phyloP scores from a whole-genome alignment of 2,888 invertebrate genomes.

The Macrosoma leucophasiata region DNA sequence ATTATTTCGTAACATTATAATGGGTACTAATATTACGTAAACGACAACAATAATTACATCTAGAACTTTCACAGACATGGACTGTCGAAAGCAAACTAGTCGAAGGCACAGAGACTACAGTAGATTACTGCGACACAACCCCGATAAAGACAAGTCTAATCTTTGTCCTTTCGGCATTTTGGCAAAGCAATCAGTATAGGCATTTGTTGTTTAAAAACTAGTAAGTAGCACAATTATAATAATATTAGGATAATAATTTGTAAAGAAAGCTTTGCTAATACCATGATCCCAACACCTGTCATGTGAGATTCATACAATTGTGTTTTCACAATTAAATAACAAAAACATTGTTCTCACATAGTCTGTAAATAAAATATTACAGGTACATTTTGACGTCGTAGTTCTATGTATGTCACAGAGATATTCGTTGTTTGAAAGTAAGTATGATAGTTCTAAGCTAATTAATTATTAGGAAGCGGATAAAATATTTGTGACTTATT shows the following conservation, averaged over 20 bases:
- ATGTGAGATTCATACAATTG: no score
- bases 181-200: conserved; percentile 27
- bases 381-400: no score
- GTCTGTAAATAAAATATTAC: no score
- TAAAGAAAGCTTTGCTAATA: no score
- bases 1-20: no score
- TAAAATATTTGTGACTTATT: conserved; percentile 71
- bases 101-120: conserved; percentile 62
- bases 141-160: conserved; percentile 34
- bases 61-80: conserved; percentile 40
- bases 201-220: no score
- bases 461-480: conserved; percentile 51
- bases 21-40: conserved; percentile 29
- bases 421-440: conserved; percentile 65
- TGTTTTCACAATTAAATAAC: no score
- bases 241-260: no score
- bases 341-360: no score
- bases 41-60: conserved; percentile 34
- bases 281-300: no score
- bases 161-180: not conserved
- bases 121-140: conserved; percentile 54
- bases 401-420: conserved; percentile 54
- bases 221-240: no score
- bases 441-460: conserved; percentile 33
- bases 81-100: conserved; percentile 54